These are phyloP conservation scores for Macrobrachium nipponense DNA, from an alignment of 1,140 invertebrate genomes.

Conservation along the genomic window DNA sequence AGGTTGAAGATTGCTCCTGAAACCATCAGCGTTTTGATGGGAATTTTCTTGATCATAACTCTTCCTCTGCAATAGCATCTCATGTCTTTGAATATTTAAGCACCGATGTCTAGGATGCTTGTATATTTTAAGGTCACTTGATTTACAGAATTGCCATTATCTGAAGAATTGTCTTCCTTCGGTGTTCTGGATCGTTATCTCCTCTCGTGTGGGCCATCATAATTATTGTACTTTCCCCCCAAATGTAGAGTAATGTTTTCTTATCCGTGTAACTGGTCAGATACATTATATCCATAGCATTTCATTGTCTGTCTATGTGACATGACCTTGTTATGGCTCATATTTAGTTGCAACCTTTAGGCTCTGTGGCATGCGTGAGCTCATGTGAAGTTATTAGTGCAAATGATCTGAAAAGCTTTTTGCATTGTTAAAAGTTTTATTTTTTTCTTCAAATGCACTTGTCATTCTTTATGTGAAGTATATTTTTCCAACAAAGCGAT, in stretches of 20 bases:
- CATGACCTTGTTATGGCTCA: not conserved
- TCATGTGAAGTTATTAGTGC: not conserved
- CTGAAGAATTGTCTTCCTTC: not conserved
- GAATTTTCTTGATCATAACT: not conserved
- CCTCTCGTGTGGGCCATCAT: not conserved
- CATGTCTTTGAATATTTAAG: not conserved
- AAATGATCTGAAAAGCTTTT: not conserved
- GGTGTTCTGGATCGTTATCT: not conserved
- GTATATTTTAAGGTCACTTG: not conserved
- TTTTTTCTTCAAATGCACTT: too few species aligned
- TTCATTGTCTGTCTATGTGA: not conserved
- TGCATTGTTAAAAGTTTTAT: slow-evolving; percentile 3
- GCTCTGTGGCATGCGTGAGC: not conserved
- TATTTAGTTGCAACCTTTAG: not conserved
- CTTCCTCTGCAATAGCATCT: not conserved
- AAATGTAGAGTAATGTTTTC: not conserved
- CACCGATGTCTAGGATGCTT: not conserved
- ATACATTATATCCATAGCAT: not conserved
- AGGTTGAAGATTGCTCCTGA: not conserved
- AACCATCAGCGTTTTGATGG: not conserved
- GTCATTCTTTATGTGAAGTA: too few species aligned
- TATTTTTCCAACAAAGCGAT: too few species aligned
- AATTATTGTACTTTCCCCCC: not conserved
- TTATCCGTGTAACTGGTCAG: not conserved
- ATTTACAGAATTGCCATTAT: not conserved